Base-by-base conservation (phyloP, 2,888 invertebrate species). In the Aplocera efformata region DNA sequence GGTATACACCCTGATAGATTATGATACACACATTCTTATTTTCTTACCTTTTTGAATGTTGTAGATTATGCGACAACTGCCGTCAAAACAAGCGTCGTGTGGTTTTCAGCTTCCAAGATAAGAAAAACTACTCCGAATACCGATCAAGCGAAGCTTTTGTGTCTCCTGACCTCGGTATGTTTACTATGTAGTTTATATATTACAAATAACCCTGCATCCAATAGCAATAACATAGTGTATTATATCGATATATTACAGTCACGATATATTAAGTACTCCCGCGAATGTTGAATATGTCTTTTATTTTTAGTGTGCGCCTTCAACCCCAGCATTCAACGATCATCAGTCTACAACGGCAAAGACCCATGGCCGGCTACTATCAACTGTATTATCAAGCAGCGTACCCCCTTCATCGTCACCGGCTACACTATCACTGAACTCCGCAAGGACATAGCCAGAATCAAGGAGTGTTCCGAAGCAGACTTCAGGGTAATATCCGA, bases 281-380 rank as follows among this genome's bases (percentile, higher is more conserved):
- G 0, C 20, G 7, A 8, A 10, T 30, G 13, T 10, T 21, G 10
- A 21, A 30, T 20, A 23, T 32, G 6, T 2, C 13, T 17, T 29
- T 53, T 9, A n/a, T 17, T 79, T 79, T 5, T 67, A 91, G 91
- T 94, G 4, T 93, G 93, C 56, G 91, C 92, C 11, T 94, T 93
- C 67, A 94, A 94, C 66, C 90, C 93, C 1, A 93, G 92, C 30
- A 85, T 94, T 4, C 91, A 94, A 56, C 86, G 94, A n/a, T 79
- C 85, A 0, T 92, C 93, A 0, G 90, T 91, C 0, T 92, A 88
- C 65, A 89, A 90, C 25, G 88, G 89, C 9, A 82, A 82, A 32
- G 93, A 94, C 56, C 90, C 90, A 0, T 94, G 94, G 94, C 90
- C 91, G 0, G 75, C 89, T 7, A 91, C 92, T 1, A 90, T 94